These are phyloP conservation scores for Margaritifera margaritifera DNA, from an alignment of 2,888 invertebrate species.

Conservation along the genomic window DNA sequence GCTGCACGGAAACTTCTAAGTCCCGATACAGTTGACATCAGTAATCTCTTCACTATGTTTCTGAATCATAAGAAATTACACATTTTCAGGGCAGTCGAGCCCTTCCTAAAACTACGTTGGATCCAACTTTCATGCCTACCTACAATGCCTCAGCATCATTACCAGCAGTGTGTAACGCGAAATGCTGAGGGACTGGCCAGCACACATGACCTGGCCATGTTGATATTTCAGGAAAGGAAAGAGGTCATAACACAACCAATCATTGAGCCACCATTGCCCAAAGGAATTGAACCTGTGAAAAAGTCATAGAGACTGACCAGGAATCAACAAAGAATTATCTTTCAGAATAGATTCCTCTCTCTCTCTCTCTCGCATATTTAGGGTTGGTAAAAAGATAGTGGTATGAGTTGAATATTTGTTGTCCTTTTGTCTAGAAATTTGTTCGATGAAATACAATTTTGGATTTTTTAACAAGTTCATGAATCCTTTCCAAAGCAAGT, in stretches of 20 bases:
- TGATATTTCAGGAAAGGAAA: constrained; percentile 61
- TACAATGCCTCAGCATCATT: constrained; percentile 36
- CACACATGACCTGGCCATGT: constrained; percentile 66
- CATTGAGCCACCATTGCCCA: no score
- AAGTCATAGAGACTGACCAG: no score
- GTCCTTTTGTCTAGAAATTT: no score
- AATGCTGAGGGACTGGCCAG: constrained; percentile 63
- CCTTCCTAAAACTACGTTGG: constrained; percentile 80
- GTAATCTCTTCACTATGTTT: constrained; percentile 81
- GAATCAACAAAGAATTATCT: no score
- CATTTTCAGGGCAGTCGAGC: constrained; percentile 86
- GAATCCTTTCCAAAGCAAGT: no score
- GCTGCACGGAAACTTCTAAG: constrained; percentile 79
- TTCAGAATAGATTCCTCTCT: no score
- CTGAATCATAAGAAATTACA: constrained; percentile 80
- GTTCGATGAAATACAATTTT: no score
- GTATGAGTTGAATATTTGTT: no score
- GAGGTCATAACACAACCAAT: constrained; percentile 21
- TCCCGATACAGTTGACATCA: constrained; percentile 32
- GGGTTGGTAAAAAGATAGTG: no score
- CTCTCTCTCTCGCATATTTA: no score
- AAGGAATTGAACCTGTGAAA: no score
- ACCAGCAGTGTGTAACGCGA: constrained; percentile 58
- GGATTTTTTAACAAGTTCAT: no score
- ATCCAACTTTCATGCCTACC: constrained; percentile 62